Percentiles rank a stretch among this genome's conserved stretches.
Conservation (phyloP, 2,113 vertebrate genomes). For the Calcarius ornatus region DNA sequence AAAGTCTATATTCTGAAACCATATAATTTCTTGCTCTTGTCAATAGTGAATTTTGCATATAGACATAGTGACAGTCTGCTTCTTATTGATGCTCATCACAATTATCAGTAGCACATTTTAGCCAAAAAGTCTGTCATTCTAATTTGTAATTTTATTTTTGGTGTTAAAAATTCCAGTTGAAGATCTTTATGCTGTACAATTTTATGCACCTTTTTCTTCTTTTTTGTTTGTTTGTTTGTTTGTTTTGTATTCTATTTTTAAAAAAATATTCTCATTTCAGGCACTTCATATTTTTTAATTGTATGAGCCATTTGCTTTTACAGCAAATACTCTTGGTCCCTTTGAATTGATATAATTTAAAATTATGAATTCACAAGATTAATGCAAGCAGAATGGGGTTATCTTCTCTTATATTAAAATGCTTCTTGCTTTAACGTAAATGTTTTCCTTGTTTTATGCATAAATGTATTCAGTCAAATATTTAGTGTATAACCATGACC, state of each 20-base stretch:
- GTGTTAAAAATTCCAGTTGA: not conserved
- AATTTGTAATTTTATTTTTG: fast-evolving
- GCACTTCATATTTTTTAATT: not conserved
- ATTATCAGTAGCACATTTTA: not conserved
- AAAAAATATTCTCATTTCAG: not conserved
- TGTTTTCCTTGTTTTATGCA: not conserved
- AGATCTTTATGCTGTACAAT: not conserved
- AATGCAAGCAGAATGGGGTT: not conserved
- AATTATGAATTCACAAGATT: not conserved
- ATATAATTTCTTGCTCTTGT: not conserved
- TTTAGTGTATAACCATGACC: not conserved
- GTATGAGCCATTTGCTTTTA: not conserved
- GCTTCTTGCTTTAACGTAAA: not conserved
- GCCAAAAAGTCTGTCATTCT: not conserved
- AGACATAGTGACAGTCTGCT: not conserved
- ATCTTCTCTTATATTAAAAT: not conserved
- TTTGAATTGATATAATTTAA: not conserved
- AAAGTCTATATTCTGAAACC: not conserved
- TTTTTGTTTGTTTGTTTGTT: not conserved
- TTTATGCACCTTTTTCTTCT: not conserved
- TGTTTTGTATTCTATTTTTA: not conserved
- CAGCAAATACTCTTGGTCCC: not conserved
- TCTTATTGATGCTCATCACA: not conserved
- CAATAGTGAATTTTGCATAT: not conserved
- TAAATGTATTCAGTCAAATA: not conserved